These are phyloP conservation scores for Orientallactaga bullata DNA, from an alignment of 2,113 vertebrate species.

Conservation along the genomic window DNA sequence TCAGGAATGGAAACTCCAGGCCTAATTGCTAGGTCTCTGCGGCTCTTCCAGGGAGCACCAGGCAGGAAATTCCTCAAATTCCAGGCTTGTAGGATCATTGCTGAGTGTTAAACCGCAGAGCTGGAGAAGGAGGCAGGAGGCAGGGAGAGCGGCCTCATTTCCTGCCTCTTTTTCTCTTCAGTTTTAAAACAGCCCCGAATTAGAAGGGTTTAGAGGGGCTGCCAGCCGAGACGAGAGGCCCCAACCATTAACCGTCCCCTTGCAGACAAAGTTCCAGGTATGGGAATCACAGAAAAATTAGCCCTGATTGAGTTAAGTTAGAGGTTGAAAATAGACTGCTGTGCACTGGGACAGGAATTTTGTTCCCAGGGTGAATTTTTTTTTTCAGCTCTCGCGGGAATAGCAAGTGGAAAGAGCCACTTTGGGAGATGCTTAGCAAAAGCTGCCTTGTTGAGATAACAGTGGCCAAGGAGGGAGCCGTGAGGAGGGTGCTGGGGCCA, in stretches of 20 bases:
- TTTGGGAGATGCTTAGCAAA: slow-evolving; percentile 10
- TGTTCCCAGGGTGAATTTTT: slow-evolving; percentile 43
- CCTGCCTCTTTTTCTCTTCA: slow-evolving; percentile 48
- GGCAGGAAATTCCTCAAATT: slow-evolving; percentile 91
- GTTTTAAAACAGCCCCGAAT: slow-evolving; percentile 56
- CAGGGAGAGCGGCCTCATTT: slow-evolving; percentile 66
- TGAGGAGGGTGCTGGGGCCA: neutral
- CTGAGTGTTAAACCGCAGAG: slow-evolving; percentile 86
- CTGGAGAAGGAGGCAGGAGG: slow-evolving; percentile 61
- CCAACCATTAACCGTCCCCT: neutral
- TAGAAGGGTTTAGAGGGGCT: neutral
- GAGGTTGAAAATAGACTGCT: slow-evolving; percentile 51
- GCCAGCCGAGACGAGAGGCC: neutral
- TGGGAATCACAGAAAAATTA: slow-evolving; percentile 49
- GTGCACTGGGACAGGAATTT: slow-evolving; percentile 45
- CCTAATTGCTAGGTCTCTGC: slow-evolving; percentile 82
- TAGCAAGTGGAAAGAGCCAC: slow-evolving; percentile 40
- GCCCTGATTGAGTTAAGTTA: neutral
- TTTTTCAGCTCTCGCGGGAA: neutral
- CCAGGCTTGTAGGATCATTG: slow-evolving; percentile 89
- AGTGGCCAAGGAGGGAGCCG: neutral
- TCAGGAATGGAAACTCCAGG: slow-evolving; percentile 75
- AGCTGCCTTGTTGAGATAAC: slow-evolving; percentile 29
- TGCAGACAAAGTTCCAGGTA: slow-evolving; percentile 27
- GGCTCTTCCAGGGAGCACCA: slow-evolving; percentile 84